phyloP scores from a whole-genome alignment of 2,888 invertebrate species.

The Torymus tubicola region DNA sequence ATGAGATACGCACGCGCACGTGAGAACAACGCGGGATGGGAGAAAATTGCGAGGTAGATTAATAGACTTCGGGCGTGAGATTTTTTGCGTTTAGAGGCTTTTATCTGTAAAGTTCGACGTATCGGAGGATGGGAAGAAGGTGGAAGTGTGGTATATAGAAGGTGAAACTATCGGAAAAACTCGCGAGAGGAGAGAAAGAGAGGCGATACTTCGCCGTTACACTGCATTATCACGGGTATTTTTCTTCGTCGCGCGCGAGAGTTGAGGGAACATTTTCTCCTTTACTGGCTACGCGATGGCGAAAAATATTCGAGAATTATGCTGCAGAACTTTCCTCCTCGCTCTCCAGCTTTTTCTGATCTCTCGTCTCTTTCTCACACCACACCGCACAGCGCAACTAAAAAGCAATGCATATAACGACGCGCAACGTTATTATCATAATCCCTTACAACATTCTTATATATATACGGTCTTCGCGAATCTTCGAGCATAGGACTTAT shows the following conservation, averaged over 20 bases:
- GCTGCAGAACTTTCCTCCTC: not conserved
- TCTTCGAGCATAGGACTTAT: too few relatives aligned
- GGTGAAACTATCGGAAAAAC: conserved; percentile 44
- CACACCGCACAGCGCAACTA: too few relatives aligned
- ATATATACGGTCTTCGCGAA: too few relatives aligned
- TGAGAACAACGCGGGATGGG: too few relatives aligned
- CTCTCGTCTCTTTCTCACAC: too few relatives aligned
- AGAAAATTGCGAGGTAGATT: conserved; percentile 8
- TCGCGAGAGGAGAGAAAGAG: conserved; percentile 31
- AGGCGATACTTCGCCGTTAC: conserved; percentile 16
- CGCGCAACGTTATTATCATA: too few relatives aligned
- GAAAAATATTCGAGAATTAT: conserved; percentile 27
- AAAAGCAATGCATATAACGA: too few relatives aligned
- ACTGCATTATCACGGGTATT: conserved; percentile 35
- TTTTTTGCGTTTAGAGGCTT: conserved; percentile 35
- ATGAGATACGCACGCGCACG: too few relatives aligned
- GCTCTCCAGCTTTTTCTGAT: too few relatives aligned
- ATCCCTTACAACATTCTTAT: too few relatives aligned
- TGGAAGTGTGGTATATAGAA: too few relatives aligned
- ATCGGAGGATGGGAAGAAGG: conserved; percentile 7
- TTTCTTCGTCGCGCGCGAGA: conserved; percentile 15
- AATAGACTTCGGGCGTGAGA: not conserved
- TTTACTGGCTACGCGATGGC: not conserved
- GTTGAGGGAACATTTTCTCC: not conserved
- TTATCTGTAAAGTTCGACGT: conserved; percentile 33